These are phyloP conservation scores for Ahaetulla prasina DNA, from an alignment of 2,113 vertebrate genomes.

Conservation along the genomic window DNA sequence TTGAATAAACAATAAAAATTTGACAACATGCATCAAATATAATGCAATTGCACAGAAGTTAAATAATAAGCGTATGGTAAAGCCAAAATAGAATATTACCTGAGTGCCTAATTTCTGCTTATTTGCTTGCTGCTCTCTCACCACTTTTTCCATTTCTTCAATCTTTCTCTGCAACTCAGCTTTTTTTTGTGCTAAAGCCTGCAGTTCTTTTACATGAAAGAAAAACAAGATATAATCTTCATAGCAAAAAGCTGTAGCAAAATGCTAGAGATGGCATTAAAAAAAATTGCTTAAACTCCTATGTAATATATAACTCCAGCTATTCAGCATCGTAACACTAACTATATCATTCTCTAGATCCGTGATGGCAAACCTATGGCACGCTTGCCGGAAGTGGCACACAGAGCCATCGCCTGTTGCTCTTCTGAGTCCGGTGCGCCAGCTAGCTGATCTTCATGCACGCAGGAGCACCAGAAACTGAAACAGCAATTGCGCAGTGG, in stretches of 20 bases:
- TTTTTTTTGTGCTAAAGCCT: conserved; percentile 65
- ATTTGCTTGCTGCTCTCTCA: conserved; percentile 58
- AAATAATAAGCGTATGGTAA: not conserved
- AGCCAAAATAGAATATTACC: conserved; percentile 50
- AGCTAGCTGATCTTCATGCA: too few species aligned
- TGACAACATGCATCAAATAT: not conserved
- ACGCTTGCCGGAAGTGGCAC: too few species aligned
- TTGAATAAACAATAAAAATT: conserved; percentile 20
- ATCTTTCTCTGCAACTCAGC: conserved; percentile 71
- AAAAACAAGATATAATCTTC: not conserved
- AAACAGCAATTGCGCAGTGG: too few species aligned
- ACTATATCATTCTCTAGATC: not conserved
- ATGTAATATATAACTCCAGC: not conserved
- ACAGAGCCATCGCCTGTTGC: too few species aligned
- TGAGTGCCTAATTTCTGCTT: conserved; percentile 35
- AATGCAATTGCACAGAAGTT: not conserved
- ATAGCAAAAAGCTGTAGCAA: not conserved
- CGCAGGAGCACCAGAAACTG: too few species aligned
- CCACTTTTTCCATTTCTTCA: conserved; percentile 71
- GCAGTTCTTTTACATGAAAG: conserved; percentile 65
- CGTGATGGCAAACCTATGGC: too few species aligned
- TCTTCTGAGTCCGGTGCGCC: too few species aligned
- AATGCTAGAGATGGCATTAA: not conserved
- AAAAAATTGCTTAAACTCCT: not conserved
- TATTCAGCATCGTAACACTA: not conserved